Percentiles rank a stretch among this genome's conserved stretches.
phyloP scores from a whole-genome alignment of 2,113 vertebrate species.

The Ictalurus punctatus region DNA sequence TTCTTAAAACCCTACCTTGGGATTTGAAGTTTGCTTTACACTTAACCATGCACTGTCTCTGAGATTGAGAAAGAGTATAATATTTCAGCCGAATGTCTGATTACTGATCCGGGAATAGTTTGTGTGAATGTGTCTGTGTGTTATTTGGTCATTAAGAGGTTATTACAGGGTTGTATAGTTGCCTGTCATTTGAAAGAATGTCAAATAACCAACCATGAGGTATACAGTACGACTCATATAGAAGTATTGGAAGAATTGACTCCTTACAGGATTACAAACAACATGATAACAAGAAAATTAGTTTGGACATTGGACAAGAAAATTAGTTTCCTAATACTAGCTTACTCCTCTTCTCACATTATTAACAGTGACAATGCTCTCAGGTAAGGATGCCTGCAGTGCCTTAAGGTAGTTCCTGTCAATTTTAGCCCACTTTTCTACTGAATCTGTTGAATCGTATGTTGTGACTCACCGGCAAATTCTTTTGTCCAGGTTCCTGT shows the following conservation, averaged over 20 bases:
- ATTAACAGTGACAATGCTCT: background rate
- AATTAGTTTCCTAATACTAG: background rate
- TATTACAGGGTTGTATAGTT: background rate
- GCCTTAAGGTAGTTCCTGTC: background rate
- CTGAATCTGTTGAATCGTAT: background rate
- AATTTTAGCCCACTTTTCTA: background rate
- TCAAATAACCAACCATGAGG: background rate
- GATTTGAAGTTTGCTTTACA: background rate
- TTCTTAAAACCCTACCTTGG: background rate
- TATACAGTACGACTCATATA: background rate
- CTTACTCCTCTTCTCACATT: background rate
- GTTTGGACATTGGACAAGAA: background rate
- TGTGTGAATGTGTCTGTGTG: background rate
- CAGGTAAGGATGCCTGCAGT: background rate
- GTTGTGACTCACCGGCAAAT: background rate
- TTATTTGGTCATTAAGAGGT: background rate
- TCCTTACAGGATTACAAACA: background rate
- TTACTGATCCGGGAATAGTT: background rate
- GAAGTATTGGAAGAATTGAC: background rate
- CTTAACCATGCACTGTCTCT: background rate
- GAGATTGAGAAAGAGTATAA: background rate
- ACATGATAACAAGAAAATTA: background rate
- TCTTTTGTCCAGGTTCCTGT: background rate
- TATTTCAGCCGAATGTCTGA: background rate
- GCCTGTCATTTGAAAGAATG: background rate